These are phyloP conservation scores for Etheostoma spectabile DNA, from an alignment of 2,113 vertebrate species.

Conservation along the genomic window DNA sequence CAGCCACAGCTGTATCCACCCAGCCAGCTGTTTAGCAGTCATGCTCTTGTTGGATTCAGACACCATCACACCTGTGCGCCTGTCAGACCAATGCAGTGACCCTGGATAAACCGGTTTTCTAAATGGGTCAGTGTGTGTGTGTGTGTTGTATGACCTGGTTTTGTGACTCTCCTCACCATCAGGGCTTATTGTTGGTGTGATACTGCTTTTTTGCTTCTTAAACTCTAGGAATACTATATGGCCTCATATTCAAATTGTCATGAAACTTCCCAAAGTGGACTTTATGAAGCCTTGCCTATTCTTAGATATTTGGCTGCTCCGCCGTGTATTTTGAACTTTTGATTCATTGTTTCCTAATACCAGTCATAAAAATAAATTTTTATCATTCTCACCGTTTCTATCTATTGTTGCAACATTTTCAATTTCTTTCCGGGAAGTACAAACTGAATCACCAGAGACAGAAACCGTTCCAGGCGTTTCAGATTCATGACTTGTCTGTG, in stretches of 20 bases:
- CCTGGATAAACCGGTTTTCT: conserved; percentile 23
- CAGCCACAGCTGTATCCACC: conserved; percentile 59
- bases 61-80: conserved; percentile 41
- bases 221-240: neutral
- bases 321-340: neutral
- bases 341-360: conserved; percentile 5
- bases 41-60: conserved; percentile 17
- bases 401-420: conserved; percentile 4
- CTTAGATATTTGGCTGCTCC: conserved; percentile 1
- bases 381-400: neutral
- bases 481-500: conserved; percentile 24
- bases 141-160: conserved; percentile 1
- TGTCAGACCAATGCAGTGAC: conserved; percentile 27
- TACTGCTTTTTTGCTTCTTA: neutral
- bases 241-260: neutral
- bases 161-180: neutral
- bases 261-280: neutral
- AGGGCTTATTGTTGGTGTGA: neutral
- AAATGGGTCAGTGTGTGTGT: conserved; percentile 1
- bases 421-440: conserved; percentile 65
- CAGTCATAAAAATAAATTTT: neutral
- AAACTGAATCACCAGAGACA: conserved; percentile 58
- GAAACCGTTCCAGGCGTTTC: conserved; percentile 49
- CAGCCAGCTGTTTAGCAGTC: conserved; percentile 67
- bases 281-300: neutral